Evolutionary conservation across 1,140 invertebrate genomes (phyloP).

Genomic region (Metopolophium dirhodum): DNA sequence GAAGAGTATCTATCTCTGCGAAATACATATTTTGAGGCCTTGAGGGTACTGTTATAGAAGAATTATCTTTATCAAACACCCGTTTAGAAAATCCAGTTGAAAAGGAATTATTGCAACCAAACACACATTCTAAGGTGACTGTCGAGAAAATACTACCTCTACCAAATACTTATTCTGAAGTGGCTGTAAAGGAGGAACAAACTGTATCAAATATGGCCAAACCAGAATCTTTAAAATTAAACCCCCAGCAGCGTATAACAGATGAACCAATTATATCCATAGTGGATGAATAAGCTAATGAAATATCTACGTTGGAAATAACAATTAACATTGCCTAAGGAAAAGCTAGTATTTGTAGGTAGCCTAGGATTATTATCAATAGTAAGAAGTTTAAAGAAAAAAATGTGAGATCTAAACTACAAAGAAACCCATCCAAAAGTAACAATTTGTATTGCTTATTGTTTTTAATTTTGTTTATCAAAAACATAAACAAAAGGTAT

Average conservation of each 20-base stretch:
- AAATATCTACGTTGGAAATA: neutral
- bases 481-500: too few species aligned
- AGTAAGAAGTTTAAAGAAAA: neutral
- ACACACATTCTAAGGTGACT: neutral
- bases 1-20: too few species aligned
- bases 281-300: too few species aligned
- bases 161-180: neutral
- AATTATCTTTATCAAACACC: rapidly evolving
- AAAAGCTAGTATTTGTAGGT: neutral
- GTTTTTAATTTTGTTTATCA: neutral
- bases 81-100: neutral
- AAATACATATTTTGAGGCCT: neutral
- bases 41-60: neutral
- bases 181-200: neutral
- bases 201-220: neutral
- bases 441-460: neutral
- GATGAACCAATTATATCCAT: neutral
- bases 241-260: neutral
- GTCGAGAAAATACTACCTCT: neutral
- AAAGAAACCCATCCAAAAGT: neutral
- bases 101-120: neutral
- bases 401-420: neutral
- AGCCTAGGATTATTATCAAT: neutral
- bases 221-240: neutral
- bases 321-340: neutral